phyloP scores from a whole-genome alignment of 2,797 vertebrate genomes.

The Macroramphosus scolopax region DNA sequence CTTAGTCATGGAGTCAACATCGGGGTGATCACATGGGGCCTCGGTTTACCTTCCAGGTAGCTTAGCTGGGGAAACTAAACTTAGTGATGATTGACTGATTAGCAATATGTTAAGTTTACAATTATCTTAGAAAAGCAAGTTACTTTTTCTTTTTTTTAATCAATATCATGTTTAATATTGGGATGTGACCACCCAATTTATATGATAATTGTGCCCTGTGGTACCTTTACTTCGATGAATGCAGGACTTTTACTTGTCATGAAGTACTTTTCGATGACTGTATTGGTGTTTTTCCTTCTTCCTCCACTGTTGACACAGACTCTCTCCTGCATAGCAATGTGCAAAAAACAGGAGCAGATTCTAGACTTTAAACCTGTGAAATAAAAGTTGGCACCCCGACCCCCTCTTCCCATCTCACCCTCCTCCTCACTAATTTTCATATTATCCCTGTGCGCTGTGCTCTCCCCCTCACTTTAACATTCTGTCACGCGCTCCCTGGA shows the following conservation, averaged over 20 bases:
- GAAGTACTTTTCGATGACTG: not conserved
- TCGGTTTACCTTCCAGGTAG: too few relatives aligned
- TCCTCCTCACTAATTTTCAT: conserved; percentile 71
- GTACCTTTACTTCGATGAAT: too few relatives aligned
- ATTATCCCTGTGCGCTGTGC: conserved; percentile 59
- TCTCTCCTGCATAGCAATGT: conserved; percentile 19
- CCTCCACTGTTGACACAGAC: not conserved
- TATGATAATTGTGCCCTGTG: too few relatives aligned
- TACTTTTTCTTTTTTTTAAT: too few relatives aligned
- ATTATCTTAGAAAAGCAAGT: too few relatives aligned
- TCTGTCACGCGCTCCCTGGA: conserved; percentile 76
- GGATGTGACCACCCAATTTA: too few relatives aligned
- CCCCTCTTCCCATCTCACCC: conserved; percentile 23
- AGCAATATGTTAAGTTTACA: too few relatives aligned
- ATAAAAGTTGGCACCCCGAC: conserved; percentile 62
- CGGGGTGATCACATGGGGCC: too few relatives aligned
- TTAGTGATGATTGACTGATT: too few relatives aligned
- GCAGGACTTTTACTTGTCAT: not conserved
- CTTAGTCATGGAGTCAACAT: too few relatives aligned
- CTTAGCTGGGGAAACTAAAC: too few relatives aligned
- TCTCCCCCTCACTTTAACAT: conserved; percentile 71
- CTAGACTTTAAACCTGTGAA: conserved; percentile 59
- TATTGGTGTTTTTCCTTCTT: not conserved
- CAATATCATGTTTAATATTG: too few relatives aligned
- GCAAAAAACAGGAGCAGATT: conserved; percentile 42